phyloP scores from a whole-genome alignment of 1,140 invertebrate species.

The Penaeus indicus region DNA sequence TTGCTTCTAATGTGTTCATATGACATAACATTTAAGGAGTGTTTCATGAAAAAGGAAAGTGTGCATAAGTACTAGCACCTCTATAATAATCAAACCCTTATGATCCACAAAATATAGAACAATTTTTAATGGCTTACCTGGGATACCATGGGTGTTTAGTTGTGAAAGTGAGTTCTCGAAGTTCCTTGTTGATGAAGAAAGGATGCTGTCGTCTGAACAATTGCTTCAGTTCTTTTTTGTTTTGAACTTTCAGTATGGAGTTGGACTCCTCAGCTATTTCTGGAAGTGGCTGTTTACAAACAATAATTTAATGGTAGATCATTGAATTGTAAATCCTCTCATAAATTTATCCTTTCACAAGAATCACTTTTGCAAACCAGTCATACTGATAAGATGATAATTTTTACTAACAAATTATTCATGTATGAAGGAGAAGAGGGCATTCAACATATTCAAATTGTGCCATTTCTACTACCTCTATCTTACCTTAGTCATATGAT shows the following conservation, averaged over 20 bases:
- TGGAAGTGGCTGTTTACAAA: constrained; percentile 60
- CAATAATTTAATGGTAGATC: constrained; percentile 32
- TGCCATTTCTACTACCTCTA: too few species aligned
- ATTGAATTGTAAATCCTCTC: background rate
- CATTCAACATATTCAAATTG: too few species aligned
- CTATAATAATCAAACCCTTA: background rate
- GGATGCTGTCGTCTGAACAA: constrained; percentile 65
- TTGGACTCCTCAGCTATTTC: constrained; percentile 61
- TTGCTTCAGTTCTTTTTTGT: constrained; percentile 65
- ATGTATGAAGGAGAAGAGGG: too few species aligned
- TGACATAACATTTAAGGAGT: too few species aligned
- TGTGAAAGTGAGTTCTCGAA: constrained; percentile 68
- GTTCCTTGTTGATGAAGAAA: constrained; percentile 64
- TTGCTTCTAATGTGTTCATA: too few species aligned
- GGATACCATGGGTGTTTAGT: constrained; percentile 68
- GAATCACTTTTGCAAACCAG: too few species aligned
- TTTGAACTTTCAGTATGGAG: constrained; percentile 68
- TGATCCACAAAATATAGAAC: background rate
- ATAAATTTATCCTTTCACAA: too few species aligned
- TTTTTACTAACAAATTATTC: too few species aligned
- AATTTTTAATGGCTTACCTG: constrained; percentile 55
- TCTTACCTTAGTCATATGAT: constrained; percentile 70
- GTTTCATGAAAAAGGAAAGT: background rate
- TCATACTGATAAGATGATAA: too few species aligned
- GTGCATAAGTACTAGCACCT: background rate